Conservation (phyloP, 2,888 invertebrate species). For the Bombyx huttoni region DNA sequence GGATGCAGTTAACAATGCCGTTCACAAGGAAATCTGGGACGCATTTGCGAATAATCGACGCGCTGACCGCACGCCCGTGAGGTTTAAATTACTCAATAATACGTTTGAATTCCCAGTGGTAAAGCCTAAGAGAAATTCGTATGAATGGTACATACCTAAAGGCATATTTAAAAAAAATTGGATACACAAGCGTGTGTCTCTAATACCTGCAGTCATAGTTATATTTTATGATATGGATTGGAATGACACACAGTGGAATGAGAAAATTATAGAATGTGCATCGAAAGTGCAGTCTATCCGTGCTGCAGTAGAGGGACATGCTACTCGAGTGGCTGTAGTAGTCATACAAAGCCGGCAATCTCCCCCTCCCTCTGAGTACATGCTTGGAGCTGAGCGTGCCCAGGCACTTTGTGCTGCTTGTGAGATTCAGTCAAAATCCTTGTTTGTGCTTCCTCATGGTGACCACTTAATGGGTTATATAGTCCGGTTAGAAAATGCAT, state of each 20-base stretch:
- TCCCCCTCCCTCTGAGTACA: conserved; percentile 84
- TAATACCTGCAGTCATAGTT: conserved; percentile 93
- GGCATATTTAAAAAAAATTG: conserved; percentile 95
- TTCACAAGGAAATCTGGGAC: conserved; percentile 95
- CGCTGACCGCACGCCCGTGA: conserved; percentile 85
- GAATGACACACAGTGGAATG: conserved; percentile 95
- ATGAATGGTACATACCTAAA: conserved; percentile 96
- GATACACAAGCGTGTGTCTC: conserved; percentile 92
- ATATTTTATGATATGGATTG: conserved; percentile 98
- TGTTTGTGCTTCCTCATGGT: conserved; percentile 92
- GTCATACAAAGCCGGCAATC: conserved; percentile 89
- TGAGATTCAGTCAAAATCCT: conserved; percentile 90
- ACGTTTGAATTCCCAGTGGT: conserved; percentile 90
- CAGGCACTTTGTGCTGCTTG: conserved; percentile 92
- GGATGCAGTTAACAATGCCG: conserved; percentile 85
- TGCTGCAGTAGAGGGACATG: conserved; percentile 79
- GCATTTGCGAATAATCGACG: conserved; percentile 88
- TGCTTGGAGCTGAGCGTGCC: conserved; percentile 90
- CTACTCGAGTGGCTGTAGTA: conserved; percentile 87
- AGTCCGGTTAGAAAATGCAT: conserved; percentile 89
- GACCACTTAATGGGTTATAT: conserved; percentile 87
- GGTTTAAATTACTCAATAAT: conserved; percentile 85
- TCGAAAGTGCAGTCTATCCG: conserved; percentile 88
- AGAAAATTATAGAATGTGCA: conserved; percentile 94
- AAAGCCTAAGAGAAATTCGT: conserved; percentile 89